Evolutionary conservation across 2,797 vertebrate species (phyloP).

Genomic region (Sebastes oblongus): DNA sequence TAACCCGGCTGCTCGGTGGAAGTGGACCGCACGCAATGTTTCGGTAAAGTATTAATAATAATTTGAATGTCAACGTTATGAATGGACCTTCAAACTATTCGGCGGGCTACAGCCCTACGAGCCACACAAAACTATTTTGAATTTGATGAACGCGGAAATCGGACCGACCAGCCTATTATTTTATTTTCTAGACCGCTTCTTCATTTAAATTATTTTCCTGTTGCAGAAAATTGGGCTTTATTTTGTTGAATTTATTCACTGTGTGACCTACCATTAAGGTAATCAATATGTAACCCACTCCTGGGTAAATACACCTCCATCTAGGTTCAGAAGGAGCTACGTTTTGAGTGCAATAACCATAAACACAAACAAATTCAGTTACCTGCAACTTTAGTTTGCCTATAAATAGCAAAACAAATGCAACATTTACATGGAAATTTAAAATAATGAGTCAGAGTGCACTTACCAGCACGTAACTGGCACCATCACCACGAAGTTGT

Average conservation of each 20-base stretch:
- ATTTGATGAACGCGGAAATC: no score
- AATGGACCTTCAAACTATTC: no score
- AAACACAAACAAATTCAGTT: not conserved
- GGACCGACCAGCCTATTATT: no score
- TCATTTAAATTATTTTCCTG: no score
- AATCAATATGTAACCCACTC: not conserved
- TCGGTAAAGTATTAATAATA: no score
- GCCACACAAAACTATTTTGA: no score
- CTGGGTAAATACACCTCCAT: not conserved
- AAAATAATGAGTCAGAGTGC: not conserved
- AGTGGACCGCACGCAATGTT: no score
- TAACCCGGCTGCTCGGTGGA: no score
- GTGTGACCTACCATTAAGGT: not conserved
- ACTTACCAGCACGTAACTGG: not conserved
- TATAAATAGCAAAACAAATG: not conserved
- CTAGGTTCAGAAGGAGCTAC: not conserved
- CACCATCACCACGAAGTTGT: not conserved
- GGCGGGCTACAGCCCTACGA: no score
- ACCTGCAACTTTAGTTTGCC: not conserved
- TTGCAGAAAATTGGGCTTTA: not conserved
- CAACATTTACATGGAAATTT: not conserved
- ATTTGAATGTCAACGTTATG: no score
- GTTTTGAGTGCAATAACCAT: not conserved
- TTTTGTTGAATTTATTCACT: not conserved
- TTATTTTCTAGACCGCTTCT: no score